phyloP scores from a whole-genome alignment of 2,888 invertebrate species.

The Diarsia dahlii region DNA sequence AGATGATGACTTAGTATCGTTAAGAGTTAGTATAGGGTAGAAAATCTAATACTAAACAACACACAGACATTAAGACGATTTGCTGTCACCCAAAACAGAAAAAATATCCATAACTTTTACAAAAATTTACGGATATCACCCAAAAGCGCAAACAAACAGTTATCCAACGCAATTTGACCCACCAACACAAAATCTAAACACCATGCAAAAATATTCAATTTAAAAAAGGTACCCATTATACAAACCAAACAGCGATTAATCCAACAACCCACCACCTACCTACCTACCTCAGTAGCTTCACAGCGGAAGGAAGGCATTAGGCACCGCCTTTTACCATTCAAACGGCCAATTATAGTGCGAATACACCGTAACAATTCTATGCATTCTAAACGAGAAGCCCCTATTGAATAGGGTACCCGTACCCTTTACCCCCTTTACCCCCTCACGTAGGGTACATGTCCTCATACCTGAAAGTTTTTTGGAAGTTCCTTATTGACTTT shows the following conservation, averaged over 20 bases:
- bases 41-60: not conserved
- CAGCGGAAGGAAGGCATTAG: conserved; percentile 61
- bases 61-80: not conserved
- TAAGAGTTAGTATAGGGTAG: not conserved
- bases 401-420: conserved; percentile 17
- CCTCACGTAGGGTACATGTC: conserved; percentile 23
- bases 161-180: not conserved
- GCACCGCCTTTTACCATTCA: conserved; percentile 49
- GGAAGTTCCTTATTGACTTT: conserved; percentile 51
- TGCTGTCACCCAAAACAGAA: not conserved
- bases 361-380: conserved; percentile 62
- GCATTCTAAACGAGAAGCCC: conserved; percentile 64
- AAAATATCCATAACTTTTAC: not conserved
- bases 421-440: conserved; percentile 19
- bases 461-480: conserved; percentile 43
- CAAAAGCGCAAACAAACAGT: not conserved
- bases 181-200: not conserved
- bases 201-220: conserved; percentile 32
- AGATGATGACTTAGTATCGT: no score
- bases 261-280: conserved; percentile 10
- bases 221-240: conserved; percentile 12
- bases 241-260: conserved; percentile 29
- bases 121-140: not conserved
- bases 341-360: conserved; percentile 63
- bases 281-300: conserved; percentile 15